These are phyloP conservation scores for Scolopax rusticola DNA, from an alignment of 2,797 vertebrate species.

Conservation along the genomic window DNA sequence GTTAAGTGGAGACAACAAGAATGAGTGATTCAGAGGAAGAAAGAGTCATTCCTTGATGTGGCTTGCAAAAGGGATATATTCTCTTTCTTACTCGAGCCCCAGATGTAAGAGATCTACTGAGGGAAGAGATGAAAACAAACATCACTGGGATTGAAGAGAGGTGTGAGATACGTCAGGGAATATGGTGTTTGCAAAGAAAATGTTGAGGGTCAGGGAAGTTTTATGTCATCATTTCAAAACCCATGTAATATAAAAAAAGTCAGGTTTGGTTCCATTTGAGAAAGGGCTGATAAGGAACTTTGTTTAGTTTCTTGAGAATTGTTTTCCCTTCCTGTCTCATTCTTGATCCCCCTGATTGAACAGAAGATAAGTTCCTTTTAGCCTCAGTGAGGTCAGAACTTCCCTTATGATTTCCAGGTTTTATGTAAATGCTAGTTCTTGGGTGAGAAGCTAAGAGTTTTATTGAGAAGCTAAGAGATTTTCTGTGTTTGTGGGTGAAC, in stretches of 20 bases:
- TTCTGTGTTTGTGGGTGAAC: neutral
- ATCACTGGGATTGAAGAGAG: neutral
- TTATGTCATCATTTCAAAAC: neutral
- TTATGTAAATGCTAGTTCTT: neutral
- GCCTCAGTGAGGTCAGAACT: neutral
- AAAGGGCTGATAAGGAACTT: neutral
- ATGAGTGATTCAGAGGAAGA: neutral
- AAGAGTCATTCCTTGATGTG: neutral
- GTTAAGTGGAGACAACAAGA: neutral
- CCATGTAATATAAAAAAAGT: neutral
- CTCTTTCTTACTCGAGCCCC: neutral
- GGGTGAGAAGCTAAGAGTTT: neutral
- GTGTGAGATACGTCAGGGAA: neutral
- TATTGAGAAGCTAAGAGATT: neutral
- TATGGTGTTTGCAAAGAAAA: neutral
- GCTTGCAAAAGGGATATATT: neutral
- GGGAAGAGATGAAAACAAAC: neutral
- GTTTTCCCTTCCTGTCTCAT: neutral
- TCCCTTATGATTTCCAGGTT: neutral
- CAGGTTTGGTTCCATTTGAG: neutral
- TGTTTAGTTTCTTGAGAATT: neutral
- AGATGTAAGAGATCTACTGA: neutral
- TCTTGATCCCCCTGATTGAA: neutral
- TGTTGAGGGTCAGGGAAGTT: neutral
- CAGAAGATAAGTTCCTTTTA: neutral